A percentile compares a stretch with the other conserved stretches of the same genome.
Evolutionary conservation across 1,140 invertebrate genomes (phyloP).

Genomic region (Sinonovacula constricta): DNA sequence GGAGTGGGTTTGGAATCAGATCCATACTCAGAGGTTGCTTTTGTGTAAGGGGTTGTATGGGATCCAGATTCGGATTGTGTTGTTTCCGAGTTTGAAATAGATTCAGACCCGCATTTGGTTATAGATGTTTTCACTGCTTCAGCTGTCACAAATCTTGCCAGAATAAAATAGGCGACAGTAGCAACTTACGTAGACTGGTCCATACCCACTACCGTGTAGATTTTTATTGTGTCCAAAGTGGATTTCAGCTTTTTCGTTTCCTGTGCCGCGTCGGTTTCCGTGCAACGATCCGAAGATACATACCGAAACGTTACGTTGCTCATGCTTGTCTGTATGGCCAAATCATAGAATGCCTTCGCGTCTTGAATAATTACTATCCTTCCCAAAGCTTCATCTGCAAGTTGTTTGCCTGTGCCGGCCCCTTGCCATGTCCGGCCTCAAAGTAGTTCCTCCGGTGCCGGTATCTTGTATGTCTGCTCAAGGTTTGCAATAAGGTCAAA

Average conservation of each 20-base stretch:
- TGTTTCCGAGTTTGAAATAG: too few relatives aligned
- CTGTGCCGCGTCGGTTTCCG: not conserved
- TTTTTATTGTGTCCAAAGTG: constrained; percentile 45
- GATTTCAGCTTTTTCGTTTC: constrained; percentile 6
- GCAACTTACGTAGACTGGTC: constrained; percentile 10
- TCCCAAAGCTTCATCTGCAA: constrained; percentile 51
- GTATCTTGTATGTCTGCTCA: not conserved
- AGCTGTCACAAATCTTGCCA: not conserved
- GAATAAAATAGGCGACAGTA: constrained; percentile 4
- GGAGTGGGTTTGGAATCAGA: too few relatives aligned
- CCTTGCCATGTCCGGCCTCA: too few relatives aligned
- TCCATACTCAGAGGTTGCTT: too few relatives aligned
- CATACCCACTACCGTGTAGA: constrained; percentile 45
- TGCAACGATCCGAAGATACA: constrained; percentile 19
- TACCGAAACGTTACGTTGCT: constrained; percentile 32
- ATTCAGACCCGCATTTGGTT: too few relatives aligned
- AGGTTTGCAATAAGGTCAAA: constrained; percentile 48
- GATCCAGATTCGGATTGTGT: too few relatives aligned
- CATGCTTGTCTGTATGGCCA: constrained; percentile 18
- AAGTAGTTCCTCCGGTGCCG: constrained; percentile 43
- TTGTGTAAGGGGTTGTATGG: too few relatives aligned
- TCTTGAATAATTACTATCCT: constrained; percentile 41
- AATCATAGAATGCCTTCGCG: constrained; percentile 50
- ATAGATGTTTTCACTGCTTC: not conserved
- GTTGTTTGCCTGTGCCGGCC: constrained; percentile 46